Evolutionary conservation across 2,888 invertebrate species (phyloP).

Genomic region (Eretmocerus hayati): DNA sequence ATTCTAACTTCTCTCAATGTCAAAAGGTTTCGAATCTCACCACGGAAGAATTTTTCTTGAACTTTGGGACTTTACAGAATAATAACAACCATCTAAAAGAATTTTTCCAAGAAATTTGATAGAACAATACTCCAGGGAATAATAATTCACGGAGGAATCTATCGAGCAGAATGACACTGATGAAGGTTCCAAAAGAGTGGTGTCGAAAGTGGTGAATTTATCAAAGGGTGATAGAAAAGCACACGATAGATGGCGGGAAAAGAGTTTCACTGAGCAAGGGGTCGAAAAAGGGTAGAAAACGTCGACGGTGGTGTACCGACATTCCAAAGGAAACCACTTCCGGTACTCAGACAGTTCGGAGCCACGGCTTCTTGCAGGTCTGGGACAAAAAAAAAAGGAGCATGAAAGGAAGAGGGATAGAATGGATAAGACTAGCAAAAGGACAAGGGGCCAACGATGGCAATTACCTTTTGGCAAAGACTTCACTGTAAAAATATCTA

Average conservation of each 20-base stretch:
- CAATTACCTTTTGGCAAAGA: slow-evolving; percentile 25
- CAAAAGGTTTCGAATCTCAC: too few species aligned
- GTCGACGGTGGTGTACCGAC: slow-evolving; percentile 23
- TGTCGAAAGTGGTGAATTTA: too few species aligned
- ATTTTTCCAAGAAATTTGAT: too few species aligned
- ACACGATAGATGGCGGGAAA: background rate
- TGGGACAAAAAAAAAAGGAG: slow-evolving; percentile 8
- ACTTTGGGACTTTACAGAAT: too few species aligned
- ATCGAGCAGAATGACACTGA: too few species aligned
- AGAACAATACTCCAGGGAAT: too few species aligned
- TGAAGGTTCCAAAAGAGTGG: too few species aligned
- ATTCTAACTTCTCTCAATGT: too few species aligned
- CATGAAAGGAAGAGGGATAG: background rate
- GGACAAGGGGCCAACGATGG: slow-evolving; percentile 15
- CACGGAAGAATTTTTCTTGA: too few species aligned
- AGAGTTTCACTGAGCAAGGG: background rate
- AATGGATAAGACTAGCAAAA: slow-evolving; percentile 7
- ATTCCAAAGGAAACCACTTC: slow-evolving; percentile 30
- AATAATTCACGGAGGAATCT: too few species aligned
- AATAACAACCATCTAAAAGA: too few species aligned
- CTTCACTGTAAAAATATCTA: slow-evolving; percentile 16
- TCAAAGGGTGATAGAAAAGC: too few species aligned
- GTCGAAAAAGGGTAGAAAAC: background rate
- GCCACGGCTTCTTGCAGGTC: slow-evolving; percentile 5
- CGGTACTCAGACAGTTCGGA: slow-evolving; percentile 31